These are phyloP conservation scores for Larimichthys polyactis DNA, from an alignment of 2,113 vertebrate species.

Conservation along the genomic window DNA sequence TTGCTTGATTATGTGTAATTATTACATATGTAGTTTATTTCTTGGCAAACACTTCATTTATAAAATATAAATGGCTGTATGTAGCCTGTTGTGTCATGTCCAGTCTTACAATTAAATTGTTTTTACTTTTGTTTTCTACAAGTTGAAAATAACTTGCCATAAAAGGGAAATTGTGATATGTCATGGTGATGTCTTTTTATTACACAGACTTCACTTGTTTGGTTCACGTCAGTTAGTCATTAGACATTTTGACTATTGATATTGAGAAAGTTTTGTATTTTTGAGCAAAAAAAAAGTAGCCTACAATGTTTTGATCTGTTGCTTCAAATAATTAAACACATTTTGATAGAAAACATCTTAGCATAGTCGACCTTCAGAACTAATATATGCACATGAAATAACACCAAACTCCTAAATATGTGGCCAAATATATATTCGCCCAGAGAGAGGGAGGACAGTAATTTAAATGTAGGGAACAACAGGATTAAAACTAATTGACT, in stretches of 20 bases:
- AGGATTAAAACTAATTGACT: background rate
- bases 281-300: background rate
- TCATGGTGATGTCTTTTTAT: slow-evolving; percentile 22
- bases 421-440: background rate
- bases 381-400: no score
- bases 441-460: background rate
- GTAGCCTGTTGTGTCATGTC: slow-evolving; percentile 47
- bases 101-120: slow-evolving; percentile 42
- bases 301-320: background rate
- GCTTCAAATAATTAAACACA: background rate
- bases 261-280: background rate
- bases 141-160: slow-evolving; percentile 55
- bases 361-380: background rate
- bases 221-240: background rate
- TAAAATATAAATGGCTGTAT: slow-evolving; percentile 48
- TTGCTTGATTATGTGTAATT: slow-evolving; percentile 42
- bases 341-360: background rate
- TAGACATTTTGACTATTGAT: background rate
- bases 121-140: slow-evolving; percentile 67
- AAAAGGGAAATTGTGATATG: slow-evolving; percentile 70
- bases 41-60: slow-evolving; percentile 44
- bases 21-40: slow-evolving; percentile 37
- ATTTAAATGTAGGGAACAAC: background rate
- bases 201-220: background rate
- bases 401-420: background rate